Evolutionary conservation across 2,797 vertebrate species (phyloP).

Genomic region (Anguilla obscura): DNA sequence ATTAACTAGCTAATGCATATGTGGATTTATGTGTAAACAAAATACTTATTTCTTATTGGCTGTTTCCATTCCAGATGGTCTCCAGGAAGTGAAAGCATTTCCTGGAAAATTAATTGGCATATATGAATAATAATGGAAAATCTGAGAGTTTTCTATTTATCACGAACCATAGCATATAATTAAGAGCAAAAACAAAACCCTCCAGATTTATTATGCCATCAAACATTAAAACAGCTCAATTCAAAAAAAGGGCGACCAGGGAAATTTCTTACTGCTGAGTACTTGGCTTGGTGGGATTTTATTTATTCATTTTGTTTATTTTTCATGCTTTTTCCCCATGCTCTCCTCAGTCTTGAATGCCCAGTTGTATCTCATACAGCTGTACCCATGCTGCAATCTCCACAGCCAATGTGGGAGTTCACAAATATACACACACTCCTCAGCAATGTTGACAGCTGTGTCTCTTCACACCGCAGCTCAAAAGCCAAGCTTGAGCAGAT

Average conservation of each 20-base stretch:
- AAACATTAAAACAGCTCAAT: slow-evolving; percentile 11
- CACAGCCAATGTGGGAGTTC: background rate
- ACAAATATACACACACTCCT: background rate
- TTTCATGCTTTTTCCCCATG: background rate
- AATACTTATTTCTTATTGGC: slow-evolving; percentile 1
- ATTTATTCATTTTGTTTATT: background rate
- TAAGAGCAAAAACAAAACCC: slow-evolving; percentile 3
- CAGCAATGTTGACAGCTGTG: background rate
- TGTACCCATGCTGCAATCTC: background rate
- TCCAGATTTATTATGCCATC: background rate
- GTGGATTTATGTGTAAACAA: slow-evolving; percentile 13
- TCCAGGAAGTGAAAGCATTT: slow-evolving; percentile 19
- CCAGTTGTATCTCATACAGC: background rate
- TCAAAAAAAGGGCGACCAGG: background rate
- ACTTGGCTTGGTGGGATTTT: background rate
- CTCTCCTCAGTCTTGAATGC: background rate
- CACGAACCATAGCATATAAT: slow-evolving; percentile 4
- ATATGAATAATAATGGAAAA: slow-evolving; percentile 22
- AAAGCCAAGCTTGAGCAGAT: no score
- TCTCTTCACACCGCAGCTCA: background rate
- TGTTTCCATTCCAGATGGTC: background rate
- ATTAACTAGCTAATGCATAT: background rate
- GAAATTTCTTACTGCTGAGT: background rate
- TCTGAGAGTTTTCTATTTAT: slow-evolving; percentile 7
- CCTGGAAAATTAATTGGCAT: slow-evolving; percentile 26